Evolutionary conservation across 2,888 invertebrate species (phyloP).

Genomic region (Himalopsyche japonica): DNA sequence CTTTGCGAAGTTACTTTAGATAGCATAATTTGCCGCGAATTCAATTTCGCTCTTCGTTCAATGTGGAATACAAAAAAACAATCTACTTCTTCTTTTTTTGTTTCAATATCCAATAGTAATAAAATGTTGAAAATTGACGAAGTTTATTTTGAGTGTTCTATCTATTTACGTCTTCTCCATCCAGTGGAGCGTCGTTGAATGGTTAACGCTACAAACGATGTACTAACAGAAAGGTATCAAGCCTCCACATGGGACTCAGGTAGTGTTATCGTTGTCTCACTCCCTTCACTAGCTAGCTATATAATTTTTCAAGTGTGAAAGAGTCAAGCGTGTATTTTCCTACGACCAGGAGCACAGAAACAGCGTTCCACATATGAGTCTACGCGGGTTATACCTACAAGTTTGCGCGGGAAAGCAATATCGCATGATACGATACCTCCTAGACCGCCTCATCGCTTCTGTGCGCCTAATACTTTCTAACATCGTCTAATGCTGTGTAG

Average conservation of each 20-base stretch:
- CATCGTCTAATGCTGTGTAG: conserved; percentile 58
- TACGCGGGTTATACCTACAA: background rate
- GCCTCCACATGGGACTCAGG: background rate
- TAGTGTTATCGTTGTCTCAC: background rate
- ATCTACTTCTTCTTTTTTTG: background rate
- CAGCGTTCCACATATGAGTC: conserved; percentile 4
- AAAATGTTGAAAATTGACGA: background rate
- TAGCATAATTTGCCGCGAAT: too few species aligned
- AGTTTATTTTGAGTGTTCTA: background rate
- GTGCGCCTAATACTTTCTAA: conserved; percentile 59
- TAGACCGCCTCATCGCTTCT: conserved; percentile 50
- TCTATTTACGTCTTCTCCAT: background rate
- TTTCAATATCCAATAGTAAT: background rate
- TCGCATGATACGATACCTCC: background rate
- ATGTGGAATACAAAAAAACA: background rate
- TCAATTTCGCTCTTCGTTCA: background rate
- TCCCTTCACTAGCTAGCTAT: background rate
- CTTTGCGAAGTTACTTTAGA: too few species aligned
- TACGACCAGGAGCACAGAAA: background rate
- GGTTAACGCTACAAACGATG: background rate
- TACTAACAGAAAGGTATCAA: background rate
- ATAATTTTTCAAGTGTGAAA: background rate
- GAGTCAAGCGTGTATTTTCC: background rate
- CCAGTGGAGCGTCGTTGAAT: background rate
- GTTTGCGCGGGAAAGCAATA: background rate